phyloP scores from a whole-genome alignment of 2,113 vertebrate species.

The Psettodes erumei region DNA sequence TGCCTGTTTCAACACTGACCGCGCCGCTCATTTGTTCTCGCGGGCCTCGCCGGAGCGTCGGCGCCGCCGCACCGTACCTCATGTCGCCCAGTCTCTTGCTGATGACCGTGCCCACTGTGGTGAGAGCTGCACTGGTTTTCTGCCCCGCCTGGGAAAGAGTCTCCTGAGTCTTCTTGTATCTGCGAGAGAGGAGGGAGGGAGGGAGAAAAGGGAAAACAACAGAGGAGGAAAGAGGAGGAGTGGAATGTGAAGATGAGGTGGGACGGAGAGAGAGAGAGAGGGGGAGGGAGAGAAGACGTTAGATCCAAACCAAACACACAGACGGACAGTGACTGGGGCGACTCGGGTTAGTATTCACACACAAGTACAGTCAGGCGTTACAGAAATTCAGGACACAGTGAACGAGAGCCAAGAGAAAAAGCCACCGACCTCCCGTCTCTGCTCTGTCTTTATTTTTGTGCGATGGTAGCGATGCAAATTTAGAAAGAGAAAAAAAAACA shows the following conservation, averaged over 20 bases:
- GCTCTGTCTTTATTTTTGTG: too few species aligned
- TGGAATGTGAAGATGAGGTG: constrained; percentile 6
- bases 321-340: not conserved
- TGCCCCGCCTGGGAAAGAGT: constrained; percentile 95
- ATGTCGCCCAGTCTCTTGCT: constrained; percentile 93
- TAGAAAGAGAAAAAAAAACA: too few species aligned
- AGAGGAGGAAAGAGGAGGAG: not conserved
- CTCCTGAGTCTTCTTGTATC: constrained; percentile 99
- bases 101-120: constrained; percentile 91
- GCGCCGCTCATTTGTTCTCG: constrained; percentile 12
- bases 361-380: not conserved
- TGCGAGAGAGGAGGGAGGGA: constrained; percentile 59
- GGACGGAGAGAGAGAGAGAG: not conserved
- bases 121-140: constrained; percentile 93
- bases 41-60: not conserved
- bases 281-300: not conserved
- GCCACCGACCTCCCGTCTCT: too few species aligned
- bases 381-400: too few species aligned
- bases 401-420: too few species aligned
- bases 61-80: constrained; percentile 83
- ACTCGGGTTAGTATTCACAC: constrained; percentile 17
- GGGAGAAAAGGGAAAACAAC: not conserved
- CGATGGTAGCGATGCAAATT: too few species aligned
- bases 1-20: constrained; percentile 4
- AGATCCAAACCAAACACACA: not conserved